Evolutionary conservation across 2,797 vertebrate genomes (phyloP).

Genomic region (Glossophaga mutica): DNA sequence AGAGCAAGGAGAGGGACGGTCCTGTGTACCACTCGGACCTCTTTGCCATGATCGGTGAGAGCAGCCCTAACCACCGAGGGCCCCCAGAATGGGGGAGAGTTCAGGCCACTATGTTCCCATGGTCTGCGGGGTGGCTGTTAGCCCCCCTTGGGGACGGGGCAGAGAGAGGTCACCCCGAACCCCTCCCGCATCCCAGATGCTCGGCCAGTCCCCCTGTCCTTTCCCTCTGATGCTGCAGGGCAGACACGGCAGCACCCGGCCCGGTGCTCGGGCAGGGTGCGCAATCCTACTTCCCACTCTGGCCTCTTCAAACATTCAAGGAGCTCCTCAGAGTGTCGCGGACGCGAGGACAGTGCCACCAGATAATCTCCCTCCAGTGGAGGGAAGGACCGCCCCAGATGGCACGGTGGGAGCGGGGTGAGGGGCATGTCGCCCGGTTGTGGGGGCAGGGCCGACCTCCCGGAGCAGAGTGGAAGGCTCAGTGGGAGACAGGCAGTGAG

Average conservation of each 20-base stretch:
- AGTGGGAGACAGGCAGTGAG: neutral
- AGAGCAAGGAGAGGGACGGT: conserved; percentile 86
- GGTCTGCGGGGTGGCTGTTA: neutral
- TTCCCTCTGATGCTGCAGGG: neutral
- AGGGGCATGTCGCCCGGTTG: neutral
- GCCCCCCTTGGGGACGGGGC: neutral
- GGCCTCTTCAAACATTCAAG: neutral
- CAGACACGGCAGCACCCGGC: neutral
- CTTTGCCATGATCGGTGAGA: conserved; percentile 97
- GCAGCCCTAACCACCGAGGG: neutral
- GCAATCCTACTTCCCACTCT: neutral
- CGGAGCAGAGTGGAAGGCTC: neutral
- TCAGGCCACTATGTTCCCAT: neutral
- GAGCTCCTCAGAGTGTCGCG: neutral
- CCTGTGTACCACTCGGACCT: conserved; percentile 92
- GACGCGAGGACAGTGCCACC: neutral
- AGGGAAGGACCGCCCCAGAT: neutral
- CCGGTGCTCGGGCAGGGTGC: neutral
- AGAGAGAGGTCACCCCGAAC: neutral
- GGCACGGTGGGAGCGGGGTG: neutral
- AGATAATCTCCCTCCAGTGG: neutral
- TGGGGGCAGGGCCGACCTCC: neutral
- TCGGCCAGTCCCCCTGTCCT: neutral
- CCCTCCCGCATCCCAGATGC: neutral
- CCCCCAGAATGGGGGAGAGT: neutral